Evolutionary conservation across 2,113 vertebrate species (phyloP).

Genomic region (Chaetodon trifascialis): DNA sequence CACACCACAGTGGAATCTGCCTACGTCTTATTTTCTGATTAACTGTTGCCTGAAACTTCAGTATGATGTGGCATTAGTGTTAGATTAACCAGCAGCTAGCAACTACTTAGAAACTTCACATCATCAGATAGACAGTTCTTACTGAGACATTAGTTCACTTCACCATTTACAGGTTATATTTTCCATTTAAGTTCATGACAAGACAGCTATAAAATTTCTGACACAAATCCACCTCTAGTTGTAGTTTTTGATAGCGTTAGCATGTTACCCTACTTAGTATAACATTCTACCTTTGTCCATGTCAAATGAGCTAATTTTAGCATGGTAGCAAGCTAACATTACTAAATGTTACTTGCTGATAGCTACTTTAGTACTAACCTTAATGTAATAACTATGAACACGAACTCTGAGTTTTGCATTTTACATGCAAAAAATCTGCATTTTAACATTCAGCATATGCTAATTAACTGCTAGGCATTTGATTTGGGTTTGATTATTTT

Average conservation of each 20-base stretch:
- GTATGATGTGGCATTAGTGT: background rate
- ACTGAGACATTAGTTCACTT: background rate
- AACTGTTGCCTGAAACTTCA: conserved; percentile 2
- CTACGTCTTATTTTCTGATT: background rate
- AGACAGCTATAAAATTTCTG: no score
- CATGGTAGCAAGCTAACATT: background rate
- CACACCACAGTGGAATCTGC: background rate
- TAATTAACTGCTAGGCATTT: background rate
- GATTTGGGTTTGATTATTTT: no score
- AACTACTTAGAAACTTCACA: background rate
- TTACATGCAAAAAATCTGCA: background rate
- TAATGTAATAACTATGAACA: no score
- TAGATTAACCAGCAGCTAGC: background rate
- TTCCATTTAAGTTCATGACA: background rate
- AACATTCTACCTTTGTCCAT: no score
- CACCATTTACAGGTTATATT: background rate
- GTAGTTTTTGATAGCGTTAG: no score
- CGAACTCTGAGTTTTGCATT: no score
- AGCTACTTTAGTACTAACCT: no score
- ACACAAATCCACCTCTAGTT: no score
- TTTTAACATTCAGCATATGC: background rate
- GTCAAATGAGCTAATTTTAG: background rate
- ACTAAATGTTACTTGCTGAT: background rate
- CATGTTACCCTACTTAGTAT: no score
- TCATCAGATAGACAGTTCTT: background rate